Base-by-base conservation (phyloP, 2,797 vertebrate species). In the Onychomys torridus region DNA sequence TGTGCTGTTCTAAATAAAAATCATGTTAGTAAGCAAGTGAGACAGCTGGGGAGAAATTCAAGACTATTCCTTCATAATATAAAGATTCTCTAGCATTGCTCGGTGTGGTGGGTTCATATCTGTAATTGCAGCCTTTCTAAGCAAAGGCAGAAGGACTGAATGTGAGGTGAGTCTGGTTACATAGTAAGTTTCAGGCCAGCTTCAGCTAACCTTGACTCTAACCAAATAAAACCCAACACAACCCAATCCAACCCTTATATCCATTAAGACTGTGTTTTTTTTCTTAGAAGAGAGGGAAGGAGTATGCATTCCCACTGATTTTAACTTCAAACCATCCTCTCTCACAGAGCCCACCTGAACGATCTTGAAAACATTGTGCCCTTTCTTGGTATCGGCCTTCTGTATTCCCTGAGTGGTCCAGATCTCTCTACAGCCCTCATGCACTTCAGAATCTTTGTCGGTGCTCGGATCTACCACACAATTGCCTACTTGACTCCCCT, bases 301-400 rank as follows among this genome's bases (percentile, higher is more conserved):
- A 27, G 21, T 49, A 29, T 34, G 1, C 37, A 9, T 55, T 73
- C 88, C 8, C 91, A 14, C 23, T 55, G n/a, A 59, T 71, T 87
- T 83, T 65, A 95, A 97, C 37, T 69, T 81, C 34, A 25, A 49
- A 82, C 6, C 0, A 92, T 93, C 97, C 97, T 88, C 94, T 97
- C 94, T 57, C 89, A 12, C 97, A 99, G 99, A 95, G 99, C 98
- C 96, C 99, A 99, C 97, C 99, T 98, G 98, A 99, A 99, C 16
- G 99, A 99, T 98, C 96, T 99, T 96, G 99, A 99, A 97, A 99
- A 99, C 73, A 98, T 99, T 0, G 27, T 99, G 67, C 99, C 99
- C 0, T 99, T 99, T 43, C 69, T 99, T n/a, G 94, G 99, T 40
- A 92, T 99, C 0, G 99, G 99, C 6, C 98, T 99, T 27, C 97